Conservation (phyloP, 2,113 vertebrate genomes). For the Miniopterus natalensis region DNA sequence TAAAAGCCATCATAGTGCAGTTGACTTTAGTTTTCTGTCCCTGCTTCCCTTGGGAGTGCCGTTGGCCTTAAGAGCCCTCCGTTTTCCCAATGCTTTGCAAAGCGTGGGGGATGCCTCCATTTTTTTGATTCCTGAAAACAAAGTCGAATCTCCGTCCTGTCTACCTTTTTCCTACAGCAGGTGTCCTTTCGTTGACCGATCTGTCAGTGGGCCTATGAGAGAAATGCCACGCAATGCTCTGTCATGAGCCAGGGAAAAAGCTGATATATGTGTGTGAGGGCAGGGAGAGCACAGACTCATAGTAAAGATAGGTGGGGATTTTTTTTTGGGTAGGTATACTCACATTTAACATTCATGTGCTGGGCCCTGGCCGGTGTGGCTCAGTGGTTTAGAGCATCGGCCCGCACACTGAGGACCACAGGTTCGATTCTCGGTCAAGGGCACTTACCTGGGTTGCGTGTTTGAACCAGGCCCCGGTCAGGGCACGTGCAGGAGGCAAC, state of each 20-base stretch:
- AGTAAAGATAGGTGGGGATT: not conserved
- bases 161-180: not conserved
- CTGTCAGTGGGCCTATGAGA: not conserved
- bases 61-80: not conserved
- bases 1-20: not conserved
- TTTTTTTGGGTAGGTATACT: not conserved
- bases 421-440: too few species aligned
- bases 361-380: too few species aligned
- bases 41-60: too few species aligned
- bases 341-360: not conserved
- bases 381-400: too few species aligned
- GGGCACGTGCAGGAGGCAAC: too few species aligned
- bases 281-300: not conserved
- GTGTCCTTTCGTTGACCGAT: not conserved
- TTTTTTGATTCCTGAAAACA: slow-evolving; percentile 20
- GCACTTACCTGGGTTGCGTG: too few species aligned
- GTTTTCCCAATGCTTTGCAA: not conserved
- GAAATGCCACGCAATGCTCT: accelerated
- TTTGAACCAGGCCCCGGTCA: too few species aligned
- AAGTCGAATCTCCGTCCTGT: not conserved
- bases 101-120: accelerated
- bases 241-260: not conserved
- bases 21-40: not conserved
- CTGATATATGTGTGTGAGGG: not conserved
- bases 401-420: too few species aligned